Evolutionary conservation across 30 jellyfish, hydroid and myxozoan species (phyloP).

Genomic region (Hydractinia echinata): DNA sequence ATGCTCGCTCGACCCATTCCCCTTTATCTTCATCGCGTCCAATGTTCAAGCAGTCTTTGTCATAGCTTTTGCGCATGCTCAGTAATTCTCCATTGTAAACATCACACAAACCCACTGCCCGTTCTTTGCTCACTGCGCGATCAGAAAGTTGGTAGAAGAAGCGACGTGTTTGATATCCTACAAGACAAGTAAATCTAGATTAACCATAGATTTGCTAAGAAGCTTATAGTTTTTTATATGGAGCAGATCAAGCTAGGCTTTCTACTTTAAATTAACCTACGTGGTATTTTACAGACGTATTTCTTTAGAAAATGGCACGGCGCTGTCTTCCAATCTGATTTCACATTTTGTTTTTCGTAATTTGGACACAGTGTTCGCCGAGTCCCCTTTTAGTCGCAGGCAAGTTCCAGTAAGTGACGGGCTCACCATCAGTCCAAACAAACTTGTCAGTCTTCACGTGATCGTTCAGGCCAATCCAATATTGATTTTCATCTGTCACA

Average conservation of each 20-base stretch:
- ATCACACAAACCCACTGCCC: background rate
- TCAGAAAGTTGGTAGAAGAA: background rate
- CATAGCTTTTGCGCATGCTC: background rate
- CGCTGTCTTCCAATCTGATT: background rate
- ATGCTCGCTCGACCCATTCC: background rate
- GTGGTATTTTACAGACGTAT: background rate
- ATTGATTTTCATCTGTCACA: background rate
- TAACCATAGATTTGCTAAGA: background rate
- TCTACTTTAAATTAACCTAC: background rate
- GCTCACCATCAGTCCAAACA: constrained; percentile 14
- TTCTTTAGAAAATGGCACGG: background rate
- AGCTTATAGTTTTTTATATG: background rate
- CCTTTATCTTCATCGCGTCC: background rate
- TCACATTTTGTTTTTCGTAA: background rate
- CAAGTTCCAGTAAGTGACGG: background rate
- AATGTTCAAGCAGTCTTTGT: background rate
- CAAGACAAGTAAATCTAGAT: background rate
- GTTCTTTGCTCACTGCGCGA: background rate
- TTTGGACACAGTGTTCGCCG: background rate
- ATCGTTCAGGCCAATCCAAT: constrained; percentile 8
- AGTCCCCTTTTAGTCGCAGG: constrained; percentile 3
- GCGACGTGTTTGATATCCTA: constrained; percentile 9
- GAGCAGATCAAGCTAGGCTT: background rate
- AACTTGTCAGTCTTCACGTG: constrained; percentile 1
- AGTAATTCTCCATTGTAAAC: background rate